Percentiles rank a stretch among this genome's conserved stretches.
These are phyloP conservation scores for Seriola aureovittata DNA, from an alignment of 2,113 vertebrate species.

Conservation along the genomic window DNA sequence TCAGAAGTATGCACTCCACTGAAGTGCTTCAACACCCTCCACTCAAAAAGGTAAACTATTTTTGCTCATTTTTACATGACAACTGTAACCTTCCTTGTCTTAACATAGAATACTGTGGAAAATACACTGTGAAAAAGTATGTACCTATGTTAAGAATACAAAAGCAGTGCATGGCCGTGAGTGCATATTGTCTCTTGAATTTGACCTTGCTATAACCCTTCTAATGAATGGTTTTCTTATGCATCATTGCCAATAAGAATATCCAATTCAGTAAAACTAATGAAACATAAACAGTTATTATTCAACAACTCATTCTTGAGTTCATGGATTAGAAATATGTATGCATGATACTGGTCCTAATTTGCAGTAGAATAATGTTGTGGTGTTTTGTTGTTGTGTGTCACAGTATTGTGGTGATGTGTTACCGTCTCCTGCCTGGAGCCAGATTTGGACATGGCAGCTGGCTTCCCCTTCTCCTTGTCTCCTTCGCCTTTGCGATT, in stretches of 20 bases:
- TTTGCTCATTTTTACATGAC: neutral
- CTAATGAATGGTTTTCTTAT: neutral
- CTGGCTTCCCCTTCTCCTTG: conserved; percentile 76
- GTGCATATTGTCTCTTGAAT: neutral
- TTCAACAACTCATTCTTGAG: neutral
- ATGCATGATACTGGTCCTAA: neutral
- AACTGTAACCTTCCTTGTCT: neutral
- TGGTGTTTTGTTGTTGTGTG: neutral
- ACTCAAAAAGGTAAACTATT: neutral
- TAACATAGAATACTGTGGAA: neutral
- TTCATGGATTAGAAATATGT: neutral
- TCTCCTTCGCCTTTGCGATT: conserved; percentile 83
- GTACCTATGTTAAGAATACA: neutral
- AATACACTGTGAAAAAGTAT: neutral
- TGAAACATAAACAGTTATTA: conserved; percentile 1
- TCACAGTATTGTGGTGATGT: neutral
- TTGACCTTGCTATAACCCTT: neutral
- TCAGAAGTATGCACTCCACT: conserved; percentile 16
- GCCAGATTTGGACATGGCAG: conserved; percentile 58
- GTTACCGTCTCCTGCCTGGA: conserved; percentile 71
- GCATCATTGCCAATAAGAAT: neutral
- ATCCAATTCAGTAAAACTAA: conserved; percentile 10
- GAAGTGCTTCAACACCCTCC: conserved; percentile 3
- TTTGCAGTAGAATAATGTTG: neutral
- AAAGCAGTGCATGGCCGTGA: neutral